Evolutionary conservation across 2,888 invertebrate species (phyloP), one percentile per base, ranked within the genome.

Genomic region (Ochropacha duplaris): DNA sequence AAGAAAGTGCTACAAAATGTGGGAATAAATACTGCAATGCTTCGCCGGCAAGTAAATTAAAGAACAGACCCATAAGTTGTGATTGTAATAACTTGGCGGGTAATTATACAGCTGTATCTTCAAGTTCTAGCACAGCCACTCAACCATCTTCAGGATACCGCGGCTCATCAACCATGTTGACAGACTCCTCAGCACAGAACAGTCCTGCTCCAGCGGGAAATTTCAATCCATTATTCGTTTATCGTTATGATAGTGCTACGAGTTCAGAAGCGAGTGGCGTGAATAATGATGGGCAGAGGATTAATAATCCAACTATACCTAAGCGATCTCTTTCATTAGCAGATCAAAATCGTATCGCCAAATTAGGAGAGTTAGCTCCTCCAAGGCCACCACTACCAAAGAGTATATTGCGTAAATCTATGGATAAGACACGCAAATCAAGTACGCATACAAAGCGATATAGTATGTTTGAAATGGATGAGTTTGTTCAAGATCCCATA

Each of bases 131-230:
- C 71, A 95, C 96, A 59, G 94, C 94, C 22, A 97, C 97, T 49
- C 97, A 96, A 78, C 97, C 96, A 8, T 97, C 97, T 54, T 97
- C 97, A 14, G 97, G 97, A 2, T 97, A 97, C 77, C 94, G 97
- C 64, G 97, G 97, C 39, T 97, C 97, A 0, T 97, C 97, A 0
- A 97, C 97, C 1, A 95, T 97, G 86, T 87, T 96, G 9, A 95
- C 96, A 6, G 96, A 96, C 70, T 96, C 96, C 24, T 94, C 94
- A 16, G 95, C 95, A n/a, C 95, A 95, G 76, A 95, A 95, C 68
- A 95, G 95, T 69, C 95, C 95, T 9, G 94, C 93, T 36, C 93
- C 94, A 60, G 78, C 93, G 68, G 92, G 94, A 22, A 94, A 94
- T 84, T 93, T 94, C 69, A 95, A 96, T 83, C 96, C 96, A 0